Conservation (phyloP, 2,113 vertebrate genomes). For the Pungitius pungitius region DNA sequence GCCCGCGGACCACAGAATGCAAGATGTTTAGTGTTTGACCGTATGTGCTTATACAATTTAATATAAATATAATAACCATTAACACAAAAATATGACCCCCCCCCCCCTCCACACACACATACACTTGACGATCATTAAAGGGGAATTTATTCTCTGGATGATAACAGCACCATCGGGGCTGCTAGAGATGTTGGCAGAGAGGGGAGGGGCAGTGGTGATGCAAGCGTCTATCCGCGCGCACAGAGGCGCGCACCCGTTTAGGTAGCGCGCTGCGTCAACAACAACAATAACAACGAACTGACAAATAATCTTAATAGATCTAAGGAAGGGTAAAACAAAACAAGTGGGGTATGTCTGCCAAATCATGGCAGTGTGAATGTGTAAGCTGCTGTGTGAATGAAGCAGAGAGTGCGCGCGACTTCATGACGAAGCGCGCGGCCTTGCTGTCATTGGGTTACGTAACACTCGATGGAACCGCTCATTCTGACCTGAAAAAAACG, state of each 20-base stretch:
- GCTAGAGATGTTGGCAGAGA: constrained; percentile 60
- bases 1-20: constrained; percentile 21
- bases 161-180: constrained; percentile 49
- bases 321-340: background rate
- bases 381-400: constrained; percentile 10
- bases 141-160: constrained; percentile 44
- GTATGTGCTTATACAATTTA: background rate
- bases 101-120: background rate
- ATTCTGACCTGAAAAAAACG: background rate
- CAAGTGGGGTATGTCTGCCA: background rate
- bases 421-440: background rate
- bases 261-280: constrained; percentile 50
- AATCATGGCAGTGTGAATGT: background rate
- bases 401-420: background rate
- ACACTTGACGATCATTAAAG: constrained; percentile 35
- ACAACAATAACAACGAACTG: background rate
- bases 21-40: background rate
- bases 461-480: constrained; percentile 40
- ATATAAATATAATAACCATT: constrained; percentile 22
- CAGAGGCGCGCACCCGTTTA: constrained; percentile 44
- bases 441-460: constrained; percentile 39
- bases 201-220: constrained; percentile 40
- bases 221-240: constrained; percentile 21
- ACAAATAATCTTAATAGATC: background rate
- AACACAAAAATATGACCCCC: constrained; percentile 21